Evolutionary conservation across 1,140 invertebrate genomes (phyloP).

Genomic region (Drosophila orosa): DNA sequence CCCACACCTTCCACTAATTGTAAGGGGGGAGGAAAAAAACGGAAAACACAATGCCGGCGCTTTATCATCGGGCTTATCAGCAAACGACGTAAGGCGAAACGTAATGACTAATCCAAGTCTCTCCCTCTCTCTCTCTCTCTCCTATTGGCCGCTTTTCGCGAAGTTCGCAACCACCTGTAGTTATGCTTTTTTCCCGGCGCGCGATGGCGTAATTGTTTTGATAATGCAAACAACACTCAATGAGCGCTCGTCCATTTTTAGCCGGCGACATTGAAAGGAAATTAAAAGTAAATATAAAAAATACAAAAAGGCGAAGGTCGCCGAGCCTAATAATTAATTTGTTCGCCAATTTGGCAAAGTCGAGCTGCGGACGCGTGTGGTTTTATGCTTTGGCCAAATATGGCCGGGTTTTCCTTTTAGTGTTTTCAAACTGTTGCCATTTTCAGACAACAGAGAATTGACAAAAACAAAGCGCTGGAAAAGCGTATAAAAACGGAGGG

Average conservation of each 20-base stretch:
- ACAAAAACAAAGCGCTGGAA: not conserved
- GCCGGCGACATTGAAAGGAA: constrained; percentile 77
- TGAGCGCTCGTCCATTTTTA: constrained; percentile 72
- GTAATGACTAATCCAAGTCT: constrained; percentile 61
- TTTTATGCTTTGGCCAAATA: constrained; percentile 62
- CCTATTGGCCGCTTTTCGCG: constrained; percentile 15
- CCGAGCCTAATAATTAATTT: constrained; percentile 59
- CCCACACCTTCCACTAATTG: constrained; percentile 50
- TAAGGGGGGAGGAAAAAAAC: constrained; percentile 42
- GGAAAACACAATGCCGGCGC: constrained; percentile 62
- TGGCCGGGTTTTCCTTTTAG: constrained; percentile 53
- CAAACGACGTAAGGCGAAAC: constrained; percentile 47
- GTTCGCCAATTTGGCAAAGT: constrained; percentile 50
- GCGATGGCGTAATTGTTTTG: constrained; percentile 76
- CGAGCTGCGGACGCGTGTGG: constrained; percentile 33
- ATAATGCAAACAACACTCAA: constrained; percentile 58
- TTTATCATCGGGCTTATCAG: constrained; percentile 76
- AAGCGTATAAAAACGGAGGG: not conserved
- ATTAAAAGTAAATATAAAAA: constrained; percentile 74
- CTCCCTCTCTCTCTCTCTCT: not conserved
- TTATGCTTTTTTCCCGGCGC: constrained; percentile 34
- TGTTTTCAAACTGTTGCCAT: constrained; percentile 53
- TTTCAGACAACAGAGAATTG: constrained; percentile 25
- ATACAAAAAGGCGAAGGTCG: constrained; percentile 47
- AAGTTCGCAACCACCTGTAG: constrained; percentile 34